These are phyloP conservation scores for Polydesmus complanatus DNA, from an alignment of 2,888 invertebrate species.

Conservation along the genomic window DNA sequence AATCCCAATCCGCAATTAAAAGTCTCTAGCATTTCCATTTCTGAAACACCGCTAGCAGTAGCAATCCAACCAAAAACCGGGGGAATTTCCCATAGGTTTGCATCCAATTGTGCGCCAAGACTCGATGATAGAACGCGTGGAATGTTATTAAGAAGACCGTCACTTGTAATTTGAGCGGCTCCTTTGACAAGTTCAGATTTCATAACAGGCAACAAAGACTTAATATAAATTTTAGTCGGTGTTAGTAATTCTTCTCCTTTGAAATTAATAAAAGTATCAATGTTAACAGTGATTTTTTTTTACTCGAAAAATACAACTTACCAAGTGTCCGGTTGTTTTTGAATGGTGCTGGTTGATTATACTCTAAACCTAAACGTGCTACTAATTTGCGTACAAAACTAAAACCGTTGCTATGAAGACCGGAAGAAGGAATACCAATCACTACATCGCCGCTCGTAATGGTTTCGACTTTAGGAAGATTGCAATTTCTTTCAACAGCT, in stretches of 20 bases:
- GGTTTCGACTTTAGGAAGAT: constrained; percentile 53
- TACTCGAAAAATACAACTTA: constrained; percentile 4
- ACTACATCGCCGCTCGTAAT: constrained; percentile 63
- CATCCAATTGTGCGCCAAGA: constrained; percentile 32
- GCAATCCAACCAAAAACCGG: constrained; percentile 74
- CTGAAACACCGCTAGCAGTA: constrained; percentile 47
- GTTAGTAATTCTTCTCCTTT: constrained; percentile 68
- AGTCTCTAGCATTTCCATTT: constrained; percentile 68
- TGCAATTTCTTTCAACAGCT: constrained; percentile 59
- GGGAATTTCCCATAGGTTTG: constrained; percentile 25
- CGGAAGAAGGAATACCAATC: constrained; percentile 74
- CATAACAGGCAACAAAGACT: constrained; percentile 54
- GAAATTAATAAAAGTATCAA: too few species aligned
- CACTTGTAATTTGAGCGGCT: constrained; percentile 88
- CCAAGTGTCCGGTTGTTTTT: constrained; percentile 16
- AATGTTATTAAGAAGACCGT: constrained; percentile 78
- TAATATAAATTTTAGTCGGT: constrained; percentile 79
- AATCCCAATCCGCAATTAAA: constrained; percentile 95
- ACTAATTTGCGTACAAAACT: constrained; percentile 72
- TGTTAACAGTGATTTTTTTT: too few species aligned
- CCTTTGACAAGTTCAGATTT: constrained; percentile 60
- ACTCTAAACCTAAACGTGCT: constrained; percentile 32
- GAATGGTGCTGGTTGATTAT: constrained; percentile 19
- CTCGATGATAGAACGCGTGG: constrained; percentile 61
- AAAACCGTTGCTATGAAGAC: constrained; percentile 90